Percentiles rank a stretch among this genome's conserved stretches.
Conservation (phyloP, 2,888 invertebrate species). For the Fragum fragum region DNA sequence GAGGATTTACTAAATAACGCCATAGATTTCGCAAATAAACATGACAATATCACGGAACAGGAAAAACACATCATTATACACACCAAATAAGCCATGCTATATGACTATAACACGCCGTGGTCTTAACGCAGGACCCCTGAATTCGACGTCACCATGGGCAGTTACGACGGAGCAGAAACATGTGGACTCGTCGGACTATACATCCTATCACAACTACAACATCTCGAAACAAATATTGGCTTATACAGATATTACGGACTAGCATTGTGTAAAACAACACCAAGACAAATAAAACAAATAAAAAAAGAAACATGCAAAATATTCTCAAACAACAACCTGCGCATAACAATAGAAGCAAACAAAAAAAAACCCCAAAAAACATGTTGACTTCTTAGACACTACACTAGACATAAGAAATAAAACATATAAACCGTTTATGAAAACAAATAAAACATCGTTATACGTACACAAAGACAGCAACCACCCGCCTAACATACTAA, state of each 20-base stretch:
- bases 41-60: not conserved
- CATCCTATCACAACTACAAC: slow-evolving; percentile 9
- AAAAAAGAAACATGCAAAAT: slow-evolving; percentile 16
- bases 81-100: slow-evolving; percentile 10
- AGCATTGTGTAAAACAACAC: slow-evolving; percentile 5
- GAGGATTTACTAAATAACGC: slow-evolving; percentile 13
- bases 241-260: slow-evolving; percentile 6
- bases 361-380: too few relatives aligned
- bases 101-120: slow-evolving; percentile 3
- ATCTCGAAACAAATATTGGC: slow-evolving; percentile 1
- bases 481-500: slow-evolving; percentile 1
- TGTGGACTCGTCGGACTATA: slow-evolving; percentile 11
- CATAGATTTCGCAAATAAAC: not conserved
- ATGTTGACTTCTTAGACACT: slow-evolving; percentile 1
- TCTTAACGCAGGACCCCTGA: not conserved
- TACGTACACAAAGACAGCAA: slow-evolving; percentile 12
- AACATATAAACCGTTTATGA: slow-evolving; percentile 8
- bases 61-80: slow-evolving; percentile 2
- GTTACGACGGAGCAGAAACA: slow-evolving; percentile 8
- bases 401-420: not conserved
- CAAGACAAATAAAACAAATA: slow-evolving; percentile 1
- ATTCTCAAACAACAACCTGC: slow-evolving; percentile 3
- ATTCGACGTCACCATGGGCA: slow-evolving; percentile 7
- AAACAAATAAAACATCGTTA: not conserved
- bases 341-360: slow-evolving; percentile 7